These are phyloP conservation scores for Steinernema khuongi DNA, from an alignment of 1,140 invertebrate genomes.

Conservation along the genomic window DNA sequence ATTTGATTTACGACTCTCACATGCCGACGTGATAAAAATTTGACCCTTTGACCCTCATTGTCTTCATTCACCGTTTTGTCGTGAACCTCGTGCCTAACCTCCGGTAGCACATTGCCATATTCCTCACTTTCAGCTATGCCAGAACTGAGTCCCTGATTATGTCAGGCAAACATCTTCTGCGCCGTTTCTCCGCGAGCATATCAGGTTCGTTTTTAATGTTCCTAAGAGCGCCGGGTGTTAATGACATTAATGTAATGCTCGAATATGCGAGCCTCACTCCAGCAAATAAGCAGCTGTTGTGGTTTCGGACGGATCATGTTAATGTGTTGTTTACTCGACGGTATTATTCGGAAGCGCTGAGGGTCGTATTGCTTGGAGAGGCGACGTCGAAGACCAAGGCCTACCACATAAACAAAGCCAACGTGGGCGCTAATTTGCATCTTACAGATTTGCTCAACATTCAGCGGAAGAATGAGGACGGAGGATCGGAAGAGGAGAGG, in stretches of 20 bases:
- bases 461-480: constrained; percentile 18
- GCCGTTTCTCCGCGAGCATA: constrained; percentile 34
- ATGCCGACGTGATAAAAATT: neutral
- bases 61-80: neutral
- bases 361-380: neutral
- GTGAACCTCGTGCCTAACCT: neutral
- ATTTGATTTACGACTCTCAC: neutral
- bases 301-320: neutral
- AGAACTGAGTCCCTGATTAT: neutral
- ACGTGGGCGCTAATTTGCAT: constrained; percentile 3
- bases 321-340: constrained; percentile 19
- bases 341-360: constrained; percentile 3
- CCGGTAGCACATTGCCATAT: neutral
- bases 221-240: neutral
- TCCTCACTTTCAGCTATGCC: neutral
- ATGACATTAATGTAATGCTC: constrained; percentile 9
- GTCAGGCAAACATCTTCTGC: constrained; percentile 29
- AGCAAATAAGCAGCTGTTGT: neutral
- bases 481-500: constrained; percentile 20
- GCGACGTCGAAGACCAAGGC: neutral
- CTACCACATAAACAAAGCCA: neutral
- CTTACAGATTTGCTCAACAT: constrained; percentile 38
- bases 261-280: neutral
- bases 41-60: neutral
- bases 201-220: constrained; percentile 24